Percentiles rank a stretch among this genome's conserved stretches.
Conservation (phyloP, 2,113 vertebrate genomes). For the Pan troglodytes region NHGRI_mPanTro3-v2.1_pri NC_072411.2:44395001-44395500, state of each 20-base stretch:
- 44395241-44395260: neutral
- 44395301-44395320: neutral
- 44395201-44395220: neutral
- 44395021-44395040: neutral
- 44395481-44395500: neutral
- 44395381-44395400: neutral
- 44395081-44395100: neutral
- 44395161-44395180: neutral
- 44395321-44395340: neutral
- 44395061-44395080: neutral
- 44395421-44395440: neutral
- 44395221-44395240: neutral
- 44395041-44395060: conserved; percentile 3
- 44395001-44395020: neutral
- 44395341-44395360: neutral
- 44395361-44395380: neutral
- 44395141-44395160: neutral
- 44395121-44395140: neutral
- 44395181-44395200: neutral
- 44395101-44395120: neutral
- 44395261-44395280: neutral
- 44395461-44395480: neutral
- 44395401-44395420: neutral
- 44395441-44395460: neutral
- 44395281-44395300: neutral